A percentile compares a stretch with the other conserved stretches of the same genome.
phyloP scores from a whole-genome alignment of 2,113 vertebrate genomes.

The Cryptomyrus ogoouensis region DNA sequence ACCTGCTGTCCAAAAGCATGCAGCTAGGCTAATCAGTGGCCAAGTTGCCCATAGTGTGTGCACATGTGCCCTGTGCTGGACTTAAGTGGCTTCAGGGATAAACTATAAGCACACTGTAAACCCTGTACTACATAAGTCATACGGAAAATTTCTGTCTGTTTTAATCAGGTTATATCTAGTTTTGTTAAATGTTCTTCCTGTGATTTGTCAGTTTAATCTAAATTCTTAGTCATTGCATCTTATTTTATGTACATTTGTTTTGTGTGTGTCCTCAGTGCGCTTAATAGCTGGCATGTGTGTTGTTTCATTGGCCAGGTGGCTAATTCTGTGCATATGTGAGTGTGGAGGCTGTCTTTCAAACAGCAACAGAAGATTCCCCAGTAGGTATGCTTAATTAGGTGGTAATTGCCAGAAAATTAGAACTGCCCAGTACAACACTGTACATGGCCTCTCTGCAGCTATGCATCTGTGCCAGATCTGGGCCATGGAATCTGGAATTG shows the following conservation, averaged over 20 bases:
- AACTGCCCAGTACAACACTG: not conserved
- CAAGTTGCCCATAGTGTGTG: not conserved
- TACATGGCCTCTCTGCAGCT: not conserved
- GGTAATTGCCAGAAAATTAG: constrained; percentile 1
- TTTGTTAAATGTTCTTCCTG: not conserved
- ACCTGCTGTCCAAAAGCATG: not conserved
- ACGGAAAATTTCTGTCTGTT: not conserved
- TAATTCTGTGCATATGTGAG: not conserved
- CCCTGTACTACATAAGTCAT: not conserved
- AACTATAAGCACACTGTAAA: not conserved
- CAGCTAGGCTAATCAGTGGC: not conserved
- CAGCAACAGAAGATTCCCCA: not conserved
- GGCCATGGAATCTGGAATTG: not conserved
- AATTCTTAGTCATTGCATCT: not conserved
- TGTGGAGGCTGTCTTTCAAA: not conserved
- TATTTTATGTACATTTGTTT: not conserved
- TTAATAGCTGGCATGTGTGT: not conserved
- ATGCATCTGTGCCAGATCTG: not conserved
- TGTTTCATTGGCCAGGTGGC: not conserved
- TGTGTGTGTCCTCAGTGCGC: not conserved
- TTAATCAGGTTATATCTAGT: not conserved
- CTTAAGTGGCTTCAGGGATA: not conserved
- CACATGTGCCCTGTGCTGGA: not conserved
- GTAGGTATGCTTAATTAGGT: not conserved
- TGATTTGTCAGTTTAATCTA: not conserved